Percentiles rank a stretch among this genome's conserved stretches.
phyloP scores from a whole-genome alignment of 2,113 vertebrate species.

The Ailuropoda melanoleuca region DNA sequence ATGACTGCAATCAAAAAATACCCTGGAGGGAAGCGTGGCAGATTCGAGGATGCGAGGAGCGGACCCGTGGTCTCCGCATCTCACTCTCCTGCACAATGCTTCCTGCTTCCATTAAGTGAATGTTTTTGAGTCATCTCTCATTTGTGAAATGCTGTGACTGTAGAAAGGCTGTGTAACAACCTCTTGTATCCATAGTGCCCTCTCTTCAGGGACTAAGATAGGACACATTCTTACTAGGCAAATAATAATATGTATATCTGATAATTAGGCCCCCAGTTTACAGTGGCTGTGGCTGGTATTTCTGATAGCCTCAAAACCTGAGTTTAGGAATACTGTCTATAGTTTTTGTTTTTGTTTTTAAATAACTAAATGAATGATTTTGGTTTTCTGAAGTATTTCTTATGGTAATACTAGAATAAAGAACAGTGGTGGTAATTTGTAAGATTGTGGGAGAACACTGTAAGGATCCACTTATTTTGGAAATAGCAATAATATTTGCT shows the following conservation, averaged over 20 bases:
- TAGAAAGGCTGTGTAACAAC: background rate
- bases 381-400: constrained; percentile 28
- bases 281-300: background rate
- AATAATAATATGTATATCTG: background rate
- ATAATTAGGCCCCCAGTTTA: background rate
- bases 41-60: background rate
- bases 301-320: background rate
- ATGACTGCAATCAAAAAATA: background rate
- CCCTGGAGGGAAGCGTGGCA: background rate
- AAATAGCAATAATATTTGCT: background rate
- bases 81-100: background rate
- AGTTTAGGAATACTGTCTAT: background rate
- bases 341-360: background rate
- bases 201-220: constrained; percentile 15
- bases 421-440: background rate
- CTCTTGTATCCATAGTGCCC: background rate
- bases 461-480: background rate
- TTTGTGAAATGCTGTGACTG: constrained; percentile 15
- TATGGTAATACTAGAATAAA: constrained; percentile 10
- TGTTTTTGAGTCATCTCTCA: background rate
- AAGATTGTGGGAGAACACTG: background rate
- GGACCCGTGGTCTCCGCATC: background rate
- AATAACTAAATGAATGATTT: constrained; percentile 17
- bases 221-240: background rate
- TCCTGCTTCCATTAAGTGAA: background rate